Evolutionary conservation across 2,888 invertebrate genomes (phyloP).

Genomic region (Drosophila quinaria): DNA sequence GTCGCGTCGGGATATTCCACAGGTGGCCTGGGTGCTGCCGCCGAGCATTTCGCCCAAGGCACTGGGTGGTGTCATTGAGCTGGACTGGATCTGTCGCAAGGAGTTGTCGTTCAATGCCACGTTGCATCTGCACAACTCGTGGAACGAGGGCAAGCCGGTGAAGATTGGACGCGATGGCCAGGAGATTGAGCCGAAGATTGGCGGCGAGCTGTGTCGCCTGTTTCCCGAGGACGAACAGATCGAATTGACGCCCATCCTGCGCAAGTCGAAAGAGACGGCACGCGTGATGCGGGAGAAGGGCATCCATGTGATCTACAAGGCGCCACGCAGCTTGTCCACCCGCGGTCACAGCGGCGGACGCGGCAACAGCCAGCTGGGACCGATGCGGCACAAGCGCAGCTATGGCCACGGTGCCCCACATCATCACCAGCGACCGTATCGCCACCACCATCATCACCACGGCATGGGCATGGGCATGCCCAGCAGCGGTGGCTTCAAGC

Average conservation of each 20-base stretch:
- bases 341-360: conserved; percentile 83
- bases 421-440: conserved; percentile 87
- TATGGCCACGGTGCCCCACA: conserved; percentile 79
- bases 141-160: conserved; percentile 99
- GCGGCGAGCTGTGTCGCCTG: conserved; percentile 95
- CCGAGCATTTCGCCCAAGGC: conserved; percentile 96
- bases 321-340: conserved; percentile 86
- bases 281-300: conserved; percentile 87
- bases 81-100: conserved; percentile 98
- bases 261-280: conserved; percentile 94
- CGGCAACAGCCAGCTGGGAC: conserved; percentile 78
- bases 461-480: conserved; percentile 70
- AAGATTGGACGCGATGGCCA: conserved; percentile 99
- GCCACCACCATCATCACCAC: conserved; percentile 76
- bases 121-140: conserved; percentile 96
- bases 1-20: conserved; percentile 94
- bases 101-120: conserved; percentile 97
- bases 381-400: conserved; percentile 82
- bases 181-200: conserved; percentile 98
- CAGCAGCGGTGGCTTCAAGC: conserved; percentile 72
- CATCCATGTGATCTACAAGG: conserved; percentile 85
- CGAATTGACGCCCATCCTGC: conserved; percentile 94
- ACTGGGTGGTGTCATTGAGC: conserved; percentile 97
- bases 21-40: conserved; percentile 97
- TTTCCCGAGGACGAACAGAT: conserved; percentile 97